Evolutionary conservation across 2,113 vertebrate genomes (phyloP).

Genomic region (Vombatus ursinus): DNA sequence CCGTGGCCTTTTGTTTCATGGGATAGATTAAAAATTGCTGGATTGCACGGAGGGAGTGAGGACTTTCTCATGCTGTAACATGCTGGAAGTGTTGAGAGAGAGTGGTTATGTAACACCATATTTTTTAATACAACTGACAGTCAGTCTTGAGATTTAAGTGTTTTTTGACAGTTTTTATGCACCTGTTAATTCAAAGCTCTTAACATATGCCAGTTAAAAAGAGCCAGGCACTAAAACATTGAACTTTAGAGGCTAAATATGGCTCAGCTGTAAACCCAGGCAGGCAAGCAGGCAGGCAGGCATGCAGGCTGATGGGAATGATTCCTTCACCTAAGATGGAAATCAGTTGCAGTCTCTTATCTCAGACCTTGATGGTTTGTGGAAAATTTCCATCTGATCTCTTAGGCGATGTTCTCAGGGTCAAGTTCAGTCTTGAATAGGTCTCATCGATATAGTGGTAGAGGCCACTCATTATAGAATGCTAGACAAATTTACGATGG

Average conservation of each 20-base stretch:
- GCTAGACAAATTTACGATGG: neutral
- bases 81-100: slow-evolving; percentile 83
- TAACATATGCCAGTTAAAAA: slow-evolving; percentile 90
- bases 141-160: slow-evolving; percentile 88
- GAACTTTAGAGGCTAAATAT: slow-evolving; percentile 70
- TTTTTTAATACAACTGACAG: slow-evolving; percentile 87
- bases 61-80: slow-evolving; percentile 80
- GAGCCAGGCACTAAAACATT: slow-evolving; percentile 88
- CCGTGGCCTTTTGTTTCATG: neutral
- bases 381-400: neutral
- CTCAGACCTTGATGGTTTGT: neutral
- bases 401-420: neutral
- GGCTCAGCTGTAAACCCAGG: slow-evolving; percentile 79
- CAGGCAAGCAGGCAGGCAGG: slow-evolving; percentile 56
- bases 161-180: slow-evolving; percentile 90
- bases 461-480: neutral
- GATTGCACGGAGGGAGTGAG: slow-evolving; percentile 71
- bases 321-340: slow-evolving; percentile 71
- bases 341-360: slow-evolving; percentile 67
- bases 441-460: neutral
- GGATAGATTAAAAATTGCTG: slow-evolving; percentile 59
- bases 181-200: slow-evolving; percentile 90
- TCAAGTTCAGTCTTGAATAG: neutral
- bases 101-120: slow-evolving; percentile 84
- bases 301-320: slow-evolving; percentile 48